Evolutionary conservation across 2,113 vertebrate species (phyloP).

Genomic region (Dasypus novemcinctus): DNA sequence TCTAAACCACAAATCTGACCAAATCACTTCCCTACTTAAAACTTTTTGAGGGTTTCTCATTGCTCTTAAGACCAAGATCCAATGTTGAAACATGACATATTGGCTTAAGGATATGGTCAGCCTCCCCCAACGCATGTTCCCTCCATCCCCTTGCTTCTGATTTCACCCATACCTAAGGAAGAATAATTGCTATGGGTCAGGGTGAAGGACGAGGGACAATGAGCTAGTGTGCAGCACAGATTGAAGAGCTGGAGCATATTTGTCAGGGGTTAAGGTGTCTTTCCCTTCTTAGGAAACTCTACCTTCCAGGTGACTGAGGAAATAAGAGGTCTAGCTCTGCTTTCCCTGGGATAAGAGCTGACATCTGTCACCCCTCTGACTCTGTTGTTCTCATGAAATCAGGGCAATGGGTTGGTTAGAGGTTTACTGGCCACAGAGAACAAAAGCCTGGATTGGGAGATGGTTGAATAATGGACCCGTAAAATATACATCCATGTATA

Average conservation of each 20-base stretch:
- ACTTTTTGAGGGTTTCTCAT: background rate
- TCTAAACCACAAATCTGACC: background rate
- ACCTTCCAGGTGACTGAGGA: background rate
- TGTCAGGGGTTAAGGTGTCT: background rate
- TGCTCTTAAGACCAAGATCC: slow-evolving; percentile 3
- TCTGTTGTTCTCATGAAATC: background rate
- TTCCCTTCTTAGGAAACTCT: background rate
- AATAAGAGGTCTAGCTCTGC: background rate
- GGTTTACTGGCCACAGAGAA: background rate
- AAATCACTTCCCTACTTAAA: background rate
- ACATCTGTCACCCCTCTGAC: background rate
- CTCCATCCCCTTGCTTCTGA: background rate
- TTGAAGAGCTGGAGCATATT: background rate
- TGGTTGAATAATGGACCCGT: too few species aligned
- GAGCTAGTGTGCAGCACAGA: background rate
- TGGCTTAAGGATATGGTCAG: background rate
- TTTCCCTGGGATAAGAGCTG: background rate
- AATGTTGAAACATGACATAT: background rate
- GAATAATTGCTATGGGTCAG: background rate
- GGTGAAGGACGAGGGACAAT: background rate
- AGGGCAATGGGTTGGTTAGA: background rate
- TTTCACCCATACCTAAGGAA: background rate
- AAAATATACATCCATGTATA: too few species aligned
- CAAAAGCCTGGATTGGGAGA: background rate
- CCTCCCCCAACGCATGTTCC: background rate